Base-by-base conservation (phyloP, 1,140 invertebrate species). In the Chrysopa pallens region DNA sequence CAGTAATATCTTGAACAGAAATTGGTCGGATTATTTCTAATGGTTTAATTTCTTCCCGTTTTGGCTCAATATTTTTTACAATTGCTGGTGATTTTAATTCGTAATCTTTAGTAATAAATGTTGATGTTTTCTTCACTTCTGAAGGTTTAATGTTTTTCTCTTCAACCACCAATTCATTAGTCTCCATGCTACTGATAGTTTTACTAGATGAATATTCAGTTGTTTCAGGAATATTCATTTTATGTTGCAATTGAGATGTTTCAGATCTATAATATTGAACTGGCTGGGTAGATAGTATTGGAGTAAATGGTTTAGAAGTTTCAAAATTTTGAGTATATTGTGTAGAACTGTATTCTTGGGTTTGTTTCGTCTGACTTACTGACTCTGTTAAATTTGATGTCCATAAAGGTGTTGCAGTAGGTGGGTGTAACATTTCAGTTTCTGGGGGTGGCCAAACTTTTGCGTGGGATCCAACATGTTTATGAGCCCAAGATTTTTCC, bases 401-500 rank as follows among this genome's bases (percentile, higher is more conserved):
- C 56, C 57, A 62, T 8, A 57, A 52, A 11, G 31, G 31, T 11
- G 31, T 33, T 23, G 17, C 17, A 23, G 17, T 23, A 11, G 54
- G 48, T 29, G 33, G 39, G n/a, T n/a, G n/a, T 41, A 46, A 39
- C 52, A 57, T 57, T 6, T 52, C 45, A 41, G 50, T 50, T 43
- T 57, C 51, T 40, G 62, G 63, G 12, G 69, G 69, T 70, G 71
- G 73, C 1, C 63, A 62, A 44, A 64, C 67, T 43, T 67, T 61
- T n/a, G 53, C 29, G 39, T 56, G 56, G 6, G 61, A 55, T 7
- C 68, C 66, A 1, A 59, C 42, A 38, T 39, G 44, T 51, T 72
- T 73, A 40, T 70, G 70, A 11, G 67, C 63, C 72, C 73, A 75
- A 2, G 66, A 60, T 57, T 73, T 75, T 50, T 76, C 73, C 72